A percentile compares a stretch with the other conserved stretches of the same genome.
Evolutionary conservation across 2,797 vertebrate genomes (phyloP).

Genomic region (Trichosurus vulpecula): DNA sequence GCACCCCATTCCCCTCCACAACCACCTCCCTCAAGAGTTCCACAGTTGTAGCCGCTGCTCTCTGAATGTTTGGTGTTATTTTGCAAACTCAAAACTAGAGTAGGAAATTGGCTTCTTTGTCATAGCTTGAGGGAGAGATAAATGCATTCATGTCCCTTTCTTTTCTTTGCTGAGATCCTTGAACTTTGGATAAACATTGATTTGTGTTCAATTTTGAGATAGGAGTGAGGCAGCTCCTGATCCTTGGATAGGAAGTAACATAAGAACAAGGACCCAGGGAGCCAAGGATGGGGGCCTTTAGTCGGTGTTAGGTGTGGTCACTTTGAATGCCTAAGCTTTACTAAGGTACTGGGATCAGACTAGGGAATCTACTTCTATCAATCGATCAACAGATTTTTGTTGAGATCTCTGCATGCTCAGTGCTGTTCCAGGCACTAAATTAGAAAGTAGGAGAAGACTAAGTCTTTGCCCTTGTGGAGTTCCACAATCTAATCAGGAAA

Average conservation of each 20-base stretch:
- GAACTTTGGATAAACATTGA: neutral
- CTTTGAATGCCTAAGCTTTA: neutral
- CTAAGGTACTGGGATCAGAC: neutral
- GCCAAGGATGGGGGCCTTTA: neutral
- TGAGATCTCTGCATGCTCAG: neutral
- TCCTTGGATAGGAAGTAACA: neutral
- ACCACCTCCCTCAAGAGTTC: constrained; percentile 40
- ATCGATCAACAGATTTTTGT: neutral
- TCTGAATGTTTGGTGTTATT: constrained; percentile 57
- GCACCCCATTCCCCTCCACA: neutral
- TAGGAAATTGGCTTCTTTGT: constrained; percentile 35
- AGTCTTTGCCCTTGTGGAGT: neutral
- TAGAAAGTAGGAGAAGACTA: neutral
- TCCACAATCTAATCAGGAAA: neutral
- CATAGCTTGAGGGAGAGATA: neutral
- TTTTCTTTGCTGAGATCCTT: neutral
- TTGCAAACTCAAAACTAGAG: constrained; percentile 56
- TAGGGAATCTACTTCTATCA: neutral
- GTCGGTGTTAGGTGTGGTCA: neutral
- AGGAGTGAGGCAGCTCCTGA: constrained; percentile 1
- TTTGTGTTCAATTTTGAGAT: neutral
- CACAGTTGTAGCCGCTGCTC: neutral
- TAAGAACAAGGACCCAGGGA: neutral
- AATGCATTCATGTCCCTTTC: neutral
- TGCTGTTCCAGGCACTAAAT: neutral